phyloP scores from a whole-genome alignment of 2,113 vertebrate genomes.

The Tinamus guttatus region DNA sequence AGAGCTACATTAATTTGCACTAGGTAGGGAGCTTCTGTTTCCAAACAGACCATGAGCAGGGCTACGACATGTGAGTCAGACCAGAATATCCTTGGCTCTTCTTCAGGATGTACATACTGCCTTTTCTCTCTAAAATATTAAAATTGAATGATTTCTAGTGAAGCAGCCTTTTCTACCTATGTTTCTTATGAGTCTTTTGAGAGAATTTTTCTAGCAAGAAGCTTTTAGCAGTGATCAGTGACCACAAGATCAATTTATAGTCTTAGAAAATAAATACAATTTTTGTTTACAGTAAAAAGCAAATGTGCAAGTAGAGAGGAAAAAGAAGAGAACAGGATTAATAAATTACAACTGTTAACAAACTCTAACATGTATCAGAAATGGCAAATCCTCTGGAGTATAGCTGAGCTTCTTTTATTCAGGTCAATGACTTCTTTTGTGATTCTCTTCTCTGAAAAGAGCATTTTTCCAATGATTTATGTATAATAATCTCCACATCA shows the following conservation, averaged over 20 bases:
- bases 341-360: constrained; percentile 70
- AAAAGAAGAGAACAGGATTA: constrained; percentile 49
- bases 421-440: constrained; percentile 73
- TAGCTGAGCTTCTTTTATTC: constrained; percentile 68
- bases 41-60: constrained; percentile 55
- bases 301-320: constrained; percentile 38
- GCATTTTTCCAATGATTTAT: constrained; percentile 72
- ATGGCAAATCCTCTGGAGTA: constrained; percentile 68
- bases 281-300: constrained; percentile 59
- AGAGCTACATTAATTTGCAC: constrained; percentile 34
- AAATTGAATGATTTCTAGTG: constrained; percentile 41
- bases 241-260: constrained; percentile 44
- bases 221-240: constrained; percentile 49
- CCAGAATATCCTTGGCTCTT: constrained; percentile 49
- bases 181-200: constrained; percentile 36
- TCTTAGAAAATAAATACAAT: constrained; percentile 48
- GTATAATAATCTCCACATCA: constrained; percentile 68
- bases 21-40: constrained; percentile 58
- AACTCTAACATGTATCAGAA: constrained; percentile 59
- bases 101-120: constrained; percentile 52
- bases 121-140: constrained; percentile 54
- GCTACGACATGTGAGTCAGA: constrained; percentile 48
- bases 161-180: constrained; percentile 22
- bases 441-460: constrained; percentile 58
- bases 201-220: constrained; percentile 25